Conservation (phyloP, 2,797 vertebrate genomes). For the Melopsittacus undulatus region DNA sequence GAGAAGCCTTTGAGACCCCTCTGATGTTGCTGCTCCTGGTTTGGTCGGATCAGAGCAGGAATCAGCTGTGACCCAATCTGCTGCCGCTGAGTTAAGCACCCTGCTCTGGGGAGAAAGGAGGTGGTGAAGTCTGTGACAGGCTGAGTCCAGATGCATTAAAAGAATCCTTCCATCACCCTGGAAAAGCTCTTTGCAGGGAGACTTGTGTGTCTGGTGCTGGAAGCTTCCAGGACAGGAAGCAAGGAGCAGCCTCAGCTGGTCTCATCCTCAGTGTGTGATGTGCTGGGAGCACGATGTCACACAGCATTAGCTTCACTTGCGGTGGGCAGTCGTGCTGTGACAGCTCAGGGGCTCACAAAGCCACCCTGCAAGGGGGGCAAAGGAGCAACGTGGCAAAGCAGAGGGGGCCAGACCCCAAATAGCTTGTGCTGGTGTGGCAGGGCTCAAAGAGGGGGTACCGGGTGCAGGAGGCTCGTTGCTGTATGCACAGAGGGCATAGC, state of each 20-base stretch:
- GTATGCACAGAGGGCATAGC: background rate
- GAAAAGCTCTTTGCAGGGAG: background rate
- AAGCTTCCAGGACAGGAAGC: constrained; percentile 10
- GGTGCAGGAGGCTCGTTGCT: background rate
- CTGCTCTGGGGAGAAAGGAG: background rate
- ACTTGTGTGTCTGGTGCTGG: constrained; percentile 28
- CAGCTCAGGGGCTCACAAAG: background rate
- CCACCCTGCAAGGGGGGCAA: background rate
- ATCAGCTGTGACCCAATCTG: background rate
- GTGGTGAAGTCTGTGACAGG: background rate
- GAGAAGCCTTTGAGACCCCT: background rate
- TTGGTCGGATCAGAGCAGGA: background rate
- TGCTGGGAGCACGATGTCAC: constrained; percentile 47
- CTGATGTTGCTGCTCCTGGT: background rate
- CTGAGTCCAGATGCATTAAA: background rate
- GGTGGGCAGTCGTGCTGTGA: rapidly evolving
- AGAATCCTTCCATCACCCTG: background rate
- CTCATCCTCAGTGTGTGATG: background rate
- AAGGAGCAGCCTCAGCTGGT: constrained; percentile 53
- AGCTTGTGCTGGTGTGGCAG: background rate
- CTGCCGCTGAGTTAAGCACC: background rate
- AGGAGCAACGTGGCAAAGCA: background rate
- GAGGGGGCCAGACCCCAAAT: background rate
- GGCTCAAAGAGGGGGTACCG: background rate
- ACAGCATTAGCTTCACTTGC: constrained; percentile 18